These are phyloP conservation scores for Oscheius sp. DNA, from an alignment of 2,888 invertebrate species.

Conservation along the genomic window DNA sequence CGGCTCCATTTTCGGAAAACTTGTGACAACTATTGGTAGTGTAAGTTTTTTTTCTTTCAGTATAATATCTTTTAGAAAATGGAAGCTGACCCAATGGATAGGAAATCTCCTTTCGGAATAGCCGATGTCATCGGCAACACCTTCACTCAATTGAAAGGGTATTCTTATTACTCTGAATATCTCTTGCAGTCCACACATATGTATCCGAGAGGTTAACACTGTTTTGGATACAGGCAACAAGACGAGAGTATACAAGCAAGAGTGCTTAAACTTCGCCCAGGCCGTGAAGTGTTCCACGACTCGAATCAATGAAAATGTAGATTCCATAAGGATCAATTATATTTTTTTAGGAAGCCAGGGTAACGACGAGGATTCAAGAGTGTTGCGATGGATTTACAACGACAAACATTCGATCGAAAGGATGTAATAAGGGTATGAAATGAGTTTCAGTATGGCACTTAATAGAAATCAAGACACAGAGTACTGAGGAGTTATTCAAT, in stretches of 20 bases:
- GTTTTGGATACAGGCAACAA: background rate
- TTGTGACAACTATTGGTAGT: background rate
- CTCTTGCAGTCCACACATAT: conserved; percentile 18
- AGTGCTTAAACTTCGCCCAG: conserved; percentile 1
- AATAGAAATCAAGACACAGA: background rate
- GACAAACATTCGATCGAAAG: background rate
- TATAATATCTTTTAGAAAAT: background rate
- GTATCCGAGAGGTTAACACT: conserved; percentile 11
- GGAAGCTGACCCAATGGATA: background rate
- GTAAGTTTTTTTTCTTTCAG: background rate
- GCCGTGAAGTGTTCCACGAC: conserved; percentile 5
- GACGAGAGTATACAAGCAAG: background rate
- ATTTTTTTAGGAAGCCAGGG: background rate
- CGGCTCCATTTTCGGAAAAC: conserved; percentile 1
- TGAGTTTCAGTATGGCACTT: background rate
- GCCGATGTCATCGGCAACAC: conserved; percentile 7
- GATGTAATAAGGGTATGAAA: conserved; percentile 1
- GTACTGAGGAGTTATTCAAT: background rate
- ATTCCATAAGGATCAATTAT: background rate
- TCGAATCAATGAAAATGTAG: background rate
- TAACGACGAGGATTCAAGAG: conserved; percentile 24
- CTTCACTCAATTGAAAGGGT: background rate
- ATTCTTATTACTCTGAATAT: background rate
- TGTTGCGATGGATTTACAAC: conserved; percentile 25
- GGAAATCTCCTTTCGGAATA: conserved; percentile 2